These are phyloP conservation scores for Cinclus mexicanus DNA, from an alignment of 2,113 vertebrate species.

Conservation along the genomic window DNA sequence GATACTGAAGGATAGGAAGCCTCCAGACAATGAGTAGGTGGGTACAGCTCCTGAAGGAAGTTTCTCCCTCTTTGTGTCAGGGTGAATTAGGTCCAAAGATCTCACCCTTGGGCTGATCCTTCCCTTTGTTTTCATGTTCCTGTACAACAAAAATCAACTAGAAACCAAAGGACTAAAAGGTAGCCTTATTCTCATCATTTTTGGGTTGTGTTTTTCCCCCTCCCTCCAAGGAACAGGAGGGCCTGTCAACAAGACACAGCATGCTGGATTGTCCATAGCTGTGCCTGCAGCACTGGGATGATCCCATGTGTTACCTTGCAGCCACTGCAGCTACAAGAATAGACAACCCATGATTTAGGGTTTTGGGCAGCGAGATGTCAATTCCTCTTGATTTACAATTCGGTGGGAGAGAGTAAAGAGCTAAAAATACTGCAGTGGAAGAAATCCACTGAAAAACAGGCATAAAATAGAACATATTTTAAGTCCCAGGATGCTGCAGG, in stretches of 20 bases:
- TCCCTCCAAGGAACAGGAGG: not conserved
- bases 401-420: not conserved
- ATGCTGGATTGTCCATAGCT: fast-evolving
- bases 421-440: not conserved
- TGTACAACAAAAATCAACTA: not conserved
- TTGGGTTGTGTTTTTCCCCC: not conserved
- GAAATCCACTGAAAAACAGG: not conserved
- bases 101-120: not conserved
- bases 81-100: not conserved
- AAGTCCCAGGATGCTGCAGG: not conserved
- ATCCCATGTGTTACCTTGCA: not conserved
- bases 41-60: not conserved
- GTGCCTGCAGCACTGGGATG: not conserved
- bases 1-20: not conserved
- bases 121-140: not conserved
- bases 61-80: not conserved
- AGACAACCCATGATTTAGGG: fast-evolving
- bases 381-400: not conserved
- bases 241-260: not conserved
- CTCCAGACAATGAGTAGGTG: not conserved
- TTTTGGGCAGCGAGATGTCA: not conserved
- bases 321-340: not conserved
- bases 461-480: not conserved
- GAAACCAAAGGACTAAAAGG: not conserved
- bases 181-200: not conserved